Conservation (phyloP, 2,797 vertebrate genomes). For the Chlorospingus semifuscus region DNA sequence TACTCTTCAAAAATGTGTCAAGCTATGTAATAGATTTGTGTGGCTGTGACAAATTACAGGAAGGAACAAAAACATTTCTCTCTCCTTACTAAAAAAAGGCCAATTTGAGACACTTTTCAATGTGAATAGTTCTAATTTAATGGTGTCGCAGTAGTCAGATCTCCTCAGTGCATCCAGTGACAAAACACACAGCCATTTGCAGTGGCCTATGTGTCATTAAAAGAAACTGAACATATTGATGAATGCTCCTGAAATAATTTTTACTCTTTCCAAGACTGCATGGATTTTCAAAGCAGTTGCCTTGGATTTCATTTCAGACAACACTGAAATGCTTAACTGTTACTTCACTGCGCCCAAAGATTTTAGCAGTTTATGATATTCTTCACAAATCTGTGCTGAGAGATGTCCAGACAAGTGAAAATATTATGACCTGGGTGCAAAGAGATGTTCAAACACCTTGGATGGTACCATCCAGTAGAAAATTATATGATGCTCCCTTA, state of each 20-base stretch:
- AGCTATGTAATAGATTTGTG: slow-evolving; percentile 28
- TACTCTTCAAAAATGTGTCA: slow-evolving; percentile 49
- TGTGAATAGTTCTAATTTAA: neutral
- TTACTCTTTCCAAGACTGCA: neutral
- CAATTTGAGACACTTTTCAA: slow-evolving; percentile 25
- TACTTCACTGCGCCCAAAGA: neutral
- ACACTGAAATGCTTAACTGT: neutral
- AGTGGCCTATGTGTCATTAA: neutral
- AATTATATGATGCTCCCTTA: neutral
- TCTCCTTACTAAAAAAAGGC: neutral
- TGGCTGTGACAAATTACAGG: slow-evolving; percentile 52
- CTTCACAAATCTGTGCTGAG: neutral
- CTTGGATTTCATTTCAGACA: neutral
- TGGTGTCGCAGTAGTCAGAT: neutral
- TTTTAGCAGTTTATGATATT: neutral
- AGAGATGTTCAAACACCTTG: neutral
- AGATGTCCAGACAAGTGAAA: neutral
- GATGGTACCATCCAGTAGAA: neutral
- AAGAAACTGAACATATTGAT: neutral
- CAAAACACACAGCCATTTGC: neutral
- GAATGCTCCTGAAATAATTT: neutral
- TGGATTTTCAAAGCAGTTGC: neutral
- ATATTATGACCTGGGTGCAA: neutral
- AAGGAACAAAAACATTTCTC: slow-evolving; percentile 39
- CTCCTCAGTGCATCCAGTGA: neutral